Evolutionary conservation across 2,797 vertebrate species (phyloP).

Genomic region (Oceanodroma leucorhoa): DNA sequence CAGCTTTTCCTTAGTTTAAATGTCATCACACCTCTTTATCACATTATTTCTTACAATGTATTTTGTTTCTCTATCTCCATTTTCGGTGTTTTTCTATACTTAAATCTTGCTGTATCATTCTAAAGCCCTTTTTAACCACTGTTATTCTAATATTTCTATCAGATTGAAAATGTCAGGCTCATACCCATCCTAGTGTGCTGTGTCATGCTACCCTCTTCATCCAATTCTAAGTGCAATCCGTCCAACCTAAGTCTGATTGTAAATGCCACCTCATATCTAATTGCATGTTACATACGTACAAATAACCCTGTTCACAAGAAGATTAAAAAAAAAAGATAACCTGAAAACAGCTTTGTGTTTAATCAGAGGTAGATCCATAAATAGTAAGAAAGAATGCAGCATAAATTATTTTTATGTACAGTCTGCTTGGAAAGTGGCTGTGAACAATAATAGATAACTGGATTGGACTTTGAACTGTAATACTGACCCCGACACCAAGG

Average conservation of each 20-base stretch:
- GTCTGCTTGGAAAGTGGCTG: neutral
- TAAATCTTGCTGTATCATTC: neutral
- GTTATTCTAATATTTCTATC: neutral
- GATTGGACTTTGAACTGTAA: neutral
- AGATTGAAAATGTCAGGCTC: neutral
- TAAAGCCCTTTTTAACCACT: neutral
- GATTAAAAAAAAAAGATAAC: neutral
- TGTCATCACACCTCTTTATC: neutral
- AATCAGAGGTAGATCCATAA: neutral
- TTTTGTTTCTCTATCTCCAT: neutral
- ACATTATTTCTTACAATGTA: neutral
- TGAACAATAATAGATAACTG: neutral
- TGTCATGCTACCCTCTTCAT: neutral
- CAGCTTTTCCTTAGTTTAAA: neutral
- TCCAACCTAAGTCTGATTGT: neutral
- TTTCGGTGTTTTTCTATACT: neutral
- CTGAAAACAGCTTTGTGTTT: neutral
- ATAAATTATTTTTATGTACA: neutral
- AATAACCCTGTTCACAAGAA: neutral
- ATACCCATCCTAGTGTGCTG: neutral
- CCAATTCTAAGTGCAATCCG: neutral
- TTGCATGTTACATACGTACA: neutral
- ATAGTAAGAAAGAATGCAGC: neutral
- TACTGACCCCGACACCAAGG: neutral
- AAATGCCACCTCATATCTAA: neutral